Conservation (phyloP, 2,113 vertebrate genomes). For the Ammodramus savannarum region DNA sequence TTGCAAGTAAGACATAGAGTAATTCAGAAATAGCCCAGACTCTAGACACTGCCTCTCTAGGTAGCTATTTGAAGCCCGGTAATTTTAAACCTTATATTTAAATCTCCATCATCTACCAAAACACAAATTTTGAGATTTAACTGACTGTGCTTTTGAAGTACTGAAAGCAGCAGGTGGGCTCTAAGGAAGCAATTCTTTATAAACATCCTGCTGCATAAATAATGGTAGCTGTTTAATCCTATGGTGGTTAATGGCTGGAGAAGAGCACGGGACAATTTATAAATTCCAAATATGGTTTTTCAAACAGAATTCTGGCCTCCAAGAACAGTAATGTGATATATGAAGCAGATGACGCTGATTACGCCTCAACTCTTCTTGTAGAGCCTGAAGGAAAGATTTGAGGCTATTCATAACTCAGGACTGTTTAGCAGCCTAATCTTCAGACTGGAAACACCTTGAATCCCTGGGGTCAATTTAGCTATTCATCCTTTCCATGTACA, state of each 20-base stretch:
- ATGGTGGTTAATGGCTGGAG: not conserved
- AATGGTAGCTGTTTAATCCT: constrained; percentile 8
- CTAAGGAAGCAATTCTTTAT: constrained; percentile 34
- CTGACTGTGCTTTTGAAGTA: constrained; percentile 8
- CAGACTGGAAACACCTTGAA: constrained; percentile 1
- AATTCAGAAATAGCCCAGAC: constrained; percentile 11
- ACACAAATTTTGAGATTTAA: not conserved
- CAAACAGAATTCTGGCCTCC: not conserved
- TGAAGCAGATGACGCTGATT: not conserved
- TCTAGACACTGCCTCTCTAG: constrained; percentile 25
- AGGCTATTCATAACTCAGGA: not conserved
- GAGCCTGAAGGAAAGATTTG: not conserved
- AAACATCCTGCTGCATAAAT: constrained; percentile 14
- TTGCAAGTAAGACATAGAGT: not conserved
- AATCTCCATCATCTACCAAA: constrained; percentile 36
- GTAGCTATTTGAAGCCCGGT: constrained; percentile 28
- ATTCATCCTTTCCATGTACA: not conserved
- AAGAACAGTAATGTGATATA: not conserved
- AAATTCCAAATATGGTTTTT: not conserved
- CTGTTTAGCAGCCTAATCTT: not conserved
- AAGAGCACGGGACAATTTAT: not conserved
- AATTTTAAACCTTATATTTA: constrained; percentile 58
- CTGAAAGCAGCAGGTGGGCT: constrained; percentile 51
- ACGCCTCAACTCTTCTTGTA: not conserved
- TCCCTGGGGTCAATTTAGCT: not conserved